phyloP scores from a whole-genome alignment of 1,140 invertebrate genomes.

The Diplogasteroides magnus region DNA sequence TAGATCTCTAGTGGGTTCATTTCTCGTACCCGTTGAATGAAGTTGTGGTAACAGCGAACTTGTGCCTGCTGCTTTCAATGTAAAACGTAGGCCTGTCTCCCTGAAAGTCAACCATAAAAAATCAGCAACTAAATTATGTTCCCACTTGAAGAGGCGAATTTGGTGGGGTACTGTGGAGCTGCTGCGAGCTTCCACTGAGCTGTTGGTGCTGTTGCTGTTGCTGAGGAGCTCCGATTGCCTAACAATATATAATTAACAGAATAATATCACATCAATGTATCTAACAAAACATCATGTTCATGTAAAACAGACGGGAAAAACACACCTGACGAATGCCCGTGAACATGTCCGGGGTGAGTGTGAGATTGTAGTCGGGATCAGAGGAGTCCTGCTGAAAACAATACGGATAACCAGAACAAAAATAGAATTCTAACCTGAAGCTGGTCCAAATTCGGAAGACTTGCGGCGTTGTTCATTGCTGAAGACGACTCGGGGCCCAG shows the following conservation, averaged over 20 bases:
- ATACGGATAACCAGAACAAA: no score
- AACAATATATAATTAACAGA: neutral
- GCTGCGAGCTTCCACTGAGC: no score
- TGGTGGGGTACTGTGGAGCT: neutral
- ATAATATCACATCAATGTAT: neutral
- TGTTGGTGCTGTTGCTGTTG: neutral
- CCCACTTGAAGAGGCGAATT: neutral
- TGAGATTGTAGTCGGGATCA: constrained; percentile 53
- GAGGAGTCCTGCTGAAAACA: constrained; percentile 34
- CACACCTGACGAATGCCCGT: constrained; percentile 3
- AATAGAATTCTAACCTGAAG: no score
- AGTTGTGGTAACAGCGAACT: constrained; percentile 25
- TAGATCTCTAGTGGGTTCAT: neutral
- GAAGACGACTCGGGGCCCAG: neutral
- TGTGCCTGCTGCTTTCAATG: constrained; percentile 28
- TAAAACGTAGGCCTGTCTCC: constrained; percentile 20
- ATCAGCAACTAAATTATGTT: neutral
- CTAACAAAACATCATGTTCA: neutral
- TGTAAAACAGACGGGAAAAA: neutral
- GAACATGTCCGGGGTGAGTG: constrained; percentile 48
- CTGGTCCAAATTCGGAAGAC: constrained; percentile 29
- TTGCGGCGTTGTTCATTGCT: constrained; percentile 15
- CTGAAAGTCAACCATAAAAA: constrained; percentile 8
- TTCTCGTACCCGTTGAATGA: constrained; percentile 9
- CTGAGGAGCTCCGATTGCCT: neutral